A percentile compares a stretch with the other conserved stretches of the same genome.
Evolutionary conservation across 2,888 invertebrate species (phyloP).

Genomic region (Pyrgus malvae): DNA sequence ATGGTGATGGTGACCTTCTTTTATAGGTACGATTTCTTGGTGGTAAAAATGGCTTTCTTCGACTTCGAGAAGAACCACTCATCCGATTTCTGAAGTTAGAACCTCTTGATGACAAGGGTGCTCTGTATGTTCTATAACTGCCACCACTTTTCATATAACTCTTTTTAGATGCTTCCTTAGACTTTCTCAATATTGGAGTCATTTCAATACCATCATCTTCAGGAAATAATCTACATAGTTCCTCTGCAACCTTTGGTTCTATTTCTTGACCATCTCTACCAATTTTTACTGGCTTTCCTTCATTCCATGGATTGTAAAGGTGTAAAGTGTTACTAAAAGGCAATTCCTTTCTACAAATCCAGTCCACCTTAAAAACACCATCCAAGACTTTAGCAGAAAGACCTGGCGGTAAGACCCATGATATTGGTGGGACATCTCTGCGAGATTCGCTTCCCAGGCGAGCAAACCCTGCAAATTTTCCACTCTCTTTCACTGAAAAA

Average conservation of each 20-base stretch:
- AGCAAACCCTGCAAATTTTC: conserved; percentile 97
- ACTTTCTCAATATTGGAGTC: conserved; percentile 92
- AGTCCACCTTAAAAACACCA: conserved; percentile 97
- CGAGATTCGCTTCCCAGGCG: conserved; percentile 93
- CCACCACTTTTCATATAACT: conserved; percentile 78
- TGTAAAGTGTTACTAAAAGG: conserved; percentile 96
- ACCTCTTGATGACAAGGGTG: conserved; percentile 68
- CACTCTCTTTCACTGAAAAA: conserved; percentile 99
- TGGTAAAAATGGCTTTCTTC: conserved; percentile 84
- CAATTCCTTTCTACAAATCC: conserved; percentile 97
- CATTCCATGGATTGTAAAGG: conserved; percentile 98
- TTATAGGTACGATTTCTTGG: conserved; percentile 84
- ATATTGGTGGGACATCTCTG: conserved; percentile 93
- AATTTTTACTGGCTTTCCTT: conserved; percentile 98
- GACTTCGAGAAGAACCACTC: conserved; percentile 70
- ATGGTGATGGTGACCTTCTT: conserved; percentile 83
- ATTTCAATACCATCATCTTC: conserved; percentile 96
- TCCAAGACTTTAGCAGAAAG: conserved; percentile 95
- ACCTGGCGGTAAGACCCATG: conserved; percentile 97
- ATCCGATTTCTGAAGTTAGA: conserved; percentile 77
- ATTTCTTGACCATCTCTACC: conserved; percentile 99
- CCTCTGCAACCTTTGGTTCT: conserved; percentile 96
- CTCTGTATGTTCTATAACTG: conserved; percentile 73
- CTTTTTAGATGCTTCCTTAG: conserved; percentile 90
- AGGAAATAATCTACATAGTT: conserved; percentile 95